Percentiles rank a stretch among this genome's conserved stretches.
Evolutionary conservation across 2,888 invertebrate genomes (phyloP).

Genomic region (Slavum lentiscoides): DNA sequence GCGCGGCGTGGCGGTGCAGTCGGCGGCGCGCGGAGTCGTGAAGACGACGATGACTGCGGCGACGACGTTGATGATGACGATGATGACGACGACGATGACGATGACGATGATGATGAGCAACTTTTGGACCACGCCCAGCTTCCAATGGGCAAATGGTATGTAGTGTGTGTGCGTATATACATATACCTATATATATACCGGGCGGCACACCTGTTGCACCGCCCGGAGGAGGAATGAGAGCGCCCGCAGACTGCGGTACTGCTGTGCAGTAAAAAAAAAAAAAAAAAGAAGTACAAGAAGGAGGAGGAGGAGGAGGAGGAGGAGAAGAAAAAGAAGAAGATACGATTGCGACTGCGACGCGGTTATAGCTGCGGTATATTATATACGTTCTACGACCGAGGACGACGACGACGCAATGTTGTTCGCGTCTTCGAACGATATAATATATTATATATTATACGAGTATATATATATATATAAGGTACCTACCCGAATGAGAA

Average conservation of each 20-base stretch:
- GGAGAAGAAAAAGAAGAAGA: background rate
- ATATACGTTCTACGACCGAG: no score
- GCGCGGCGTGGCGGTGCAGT: background rate
- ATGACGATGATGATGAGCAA: constrained; percentile 49
- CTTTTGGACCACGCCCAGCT: constrained; percentile 53
- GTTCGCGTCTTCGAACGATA: background rate
- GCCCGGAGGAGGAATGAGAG: constrained; percentile 50
- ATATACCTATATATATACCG: constrained; percentile 8
- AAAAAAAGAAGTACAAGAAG: background rate
- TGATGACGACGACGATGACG: constrained; percentile 5
- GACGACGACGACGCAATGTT: no score
- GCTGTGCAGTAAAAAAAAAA: background rate
- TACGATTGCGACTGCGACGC: background rate
- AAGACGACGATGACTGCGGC: constrained; percentile 11
- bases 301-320: background rate
- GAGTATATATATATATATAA: constrained; percentile 5
- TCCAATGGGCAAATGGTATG: constrained; percentile 49
- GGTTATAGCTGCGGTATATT: background rate
- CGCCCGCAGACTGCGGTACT: constrained; percentile 7
- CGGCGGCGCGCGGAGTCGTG: background rate
- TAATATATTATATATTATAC: no score
- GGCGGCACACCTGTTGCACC: constrained; percentile 48
- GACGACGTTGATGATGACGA: background rate
- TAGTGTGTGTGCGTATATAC: no score
- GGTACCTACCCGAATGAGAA: constrained; percentile 13